Percentiles rank a stretch among this genome's conserved stretches.
These are phyloP conservation scores for Callithrix jacchus DNA, from an alignment of 2,113 vertebrate species.

Conservation along the genomic window DNA sequence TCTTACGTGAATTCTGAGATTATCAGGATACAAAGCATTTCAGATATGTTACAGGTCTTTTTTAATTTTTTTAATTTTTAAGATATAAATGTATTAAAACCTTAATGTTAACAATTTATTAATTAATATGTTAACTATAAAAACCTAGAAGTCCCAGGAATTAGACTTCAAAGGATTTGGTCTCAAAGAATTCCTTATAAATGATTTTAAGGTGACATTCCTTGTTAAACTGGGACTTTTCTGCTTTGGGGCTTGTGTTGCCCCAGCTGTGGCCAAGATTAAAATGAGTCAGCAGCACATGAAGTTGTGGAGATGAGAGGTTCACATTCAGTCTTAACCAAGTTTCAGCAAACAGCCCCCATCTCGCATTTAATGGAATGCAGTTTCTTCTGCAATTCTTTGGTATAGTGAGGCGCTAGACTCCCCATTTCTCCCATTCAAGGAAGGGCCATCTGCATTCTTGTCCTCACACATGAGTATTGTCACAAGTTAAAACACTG, in stretches of 20 bases:
- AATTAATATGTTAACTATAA: neutral
- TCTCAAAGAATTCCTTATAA: neutral
- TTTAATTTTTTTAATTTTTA: neutral
- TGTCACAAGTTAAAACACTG: too few species aligned
- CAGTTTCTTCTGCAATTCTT: too few species aligned
- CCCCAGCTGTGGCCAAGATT: neutral
- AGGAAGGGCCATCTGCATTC: too few species aligned
- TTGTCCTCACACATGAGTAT: too few species aligned
- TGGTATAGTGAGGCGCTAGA: too few species aligned
- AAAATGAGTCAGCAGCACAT: neutral
- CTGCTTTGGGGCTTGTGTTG: neutral
- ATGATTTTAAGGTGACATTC: neutral
- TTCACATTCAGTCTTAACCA: too few species aligned
- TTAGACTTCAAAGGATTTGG: conserved; percentile 77
- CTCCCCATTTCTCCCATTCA: too few species aligned
- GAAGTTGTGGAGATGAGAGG: neutral
- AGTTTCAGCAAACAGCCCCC: too few species aligned
- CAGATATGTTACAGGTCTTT: neutral
- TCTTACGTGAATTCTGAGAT: neutral
- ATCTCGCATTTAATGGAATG: too few species aligned
- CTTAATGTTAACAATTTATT: conserved; percentile 83
- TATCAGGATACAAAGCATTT: neutral
- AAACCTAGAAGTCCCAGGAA: conserved; percentile 77
- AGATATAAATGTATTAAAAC: conserved; percentile 83
- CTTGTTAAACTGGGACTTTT: neutral